These are phyloP conservation scores for Monopterus albus DNA, from an alignment of 2,113 vertebrate species.

Conservation along the genomic window DNA sequence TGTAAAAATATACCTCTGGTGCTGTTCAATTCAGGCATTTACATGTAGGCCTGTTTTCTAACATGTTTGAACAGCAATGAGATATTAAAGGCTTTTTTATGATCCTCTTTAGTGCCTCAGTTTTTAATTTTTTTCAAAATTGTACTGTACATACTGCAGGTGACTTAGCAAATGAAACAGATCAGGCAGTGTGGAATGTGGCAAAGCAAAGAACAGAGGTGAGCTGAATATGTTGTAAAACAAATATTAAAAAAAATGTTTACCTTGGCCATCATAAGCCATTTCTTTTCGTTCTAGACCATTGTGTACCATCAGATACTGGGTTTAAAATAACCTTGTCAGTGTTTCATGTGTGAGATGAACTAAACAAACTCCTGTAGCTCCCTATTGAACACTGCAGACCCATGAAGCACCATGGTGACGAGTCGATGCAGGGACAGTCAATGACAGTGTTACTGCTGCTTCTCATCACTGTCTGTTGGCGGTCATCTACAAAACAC, in stretches of 20 bases:
- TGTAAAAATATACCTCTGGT: too few relatives aligned
- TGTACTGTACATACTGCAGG: too few relatives aligned
- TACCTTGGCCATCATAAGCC: neutral
- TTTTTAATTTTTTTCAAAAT: too few relatives aligned
- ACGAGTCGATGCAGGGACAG: constrained; percentile 60
- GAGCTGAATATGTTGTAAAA: neutral
- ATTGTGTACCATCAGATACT: constrained; percentile 28
- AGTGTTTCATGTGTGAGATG: constrained; percentile 42
- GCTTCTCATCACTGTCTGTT: constrained; percentile 58
- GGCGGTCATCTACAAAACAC: constrained; percentile 7
- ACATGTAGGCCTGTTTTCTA: too few relatives aligned
- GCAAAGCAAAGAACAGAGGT: neutral
- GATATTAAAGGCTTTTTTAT: too few relatives aligned
- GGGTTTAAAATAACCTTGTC: constrained; percentile 58
- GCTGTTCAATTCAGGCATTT: too few relatives aligned
- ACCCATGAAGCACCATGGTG: constrained; percentile 45
- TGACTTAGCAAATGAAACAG: neutral
- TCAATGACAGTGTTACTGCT: constrained; percentile 57
- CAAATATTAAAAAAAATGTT: neutral
- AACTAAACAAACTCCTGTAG: constrained; percentile 51
- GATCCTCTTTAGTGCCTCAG: too few relatives aligned
- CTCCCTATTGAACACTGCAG: constrained; percentile 43
- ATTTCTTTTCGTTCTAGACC: neutral
- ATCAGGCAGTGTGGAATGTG: neutral
- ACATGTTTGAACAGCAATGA: too few relatives aligned